A percentile compares a stretch with the other conserved stretches of the same genome.
These are phyloP conservation scores for Buteo buteo DNA, from an alignment of 2,113 vertebrate genomes.

Conservation along the genomic window DNA sequence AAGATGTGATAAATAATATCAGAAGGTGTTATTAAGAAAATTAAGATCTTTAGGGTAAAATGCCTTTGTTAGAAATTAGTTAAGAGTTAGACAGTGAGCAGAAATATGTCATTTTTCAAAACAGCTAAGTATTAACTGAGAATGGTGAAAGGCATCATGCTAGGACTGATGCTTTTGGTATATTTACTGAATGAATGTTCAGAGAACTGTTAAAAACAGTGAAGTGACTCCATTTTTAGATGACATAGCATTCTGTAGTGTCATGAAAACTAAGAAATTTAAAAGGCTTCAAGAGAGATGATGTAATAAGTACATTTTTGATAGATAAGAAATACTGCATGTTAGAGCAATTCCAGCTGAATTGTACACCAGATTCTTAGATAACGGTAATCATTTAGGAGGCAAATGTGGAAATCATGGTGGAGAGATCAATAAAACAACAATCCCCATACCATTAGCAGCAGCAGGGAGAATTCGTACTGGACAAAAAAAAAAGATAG, in stretches of 20 bases:
- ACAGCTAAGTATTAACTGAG: not conserved
- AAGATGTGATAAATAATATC: not conserved
- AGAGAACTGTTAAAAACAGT: not conserved
- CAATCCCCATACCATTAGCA: not conserved
- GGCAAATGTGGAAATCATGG: not conserved
- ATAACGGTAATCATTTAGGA: not conserved
- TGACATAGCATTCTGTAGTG: not conserved
- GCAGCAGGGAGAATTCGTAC: not conserved
- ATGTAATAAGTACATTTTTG: not conserved
- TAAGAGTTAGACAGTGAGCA: not conserved
- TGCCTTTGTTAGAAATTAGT: not conserved
- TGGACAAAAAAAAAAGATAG: not conserved
- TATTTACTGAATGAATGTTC: not conserved
- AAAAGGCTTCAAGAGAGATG: not conserved
- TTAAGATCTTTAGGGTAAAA: not conserved
- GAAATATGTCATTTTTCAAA: not conserved
- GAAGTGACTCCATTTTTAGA: not conserved
- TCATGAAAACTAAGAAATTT: not conserved
- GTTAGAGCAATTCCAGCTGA: slow-evolving; percentile 4
- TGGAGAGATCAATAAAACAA: not conserved
- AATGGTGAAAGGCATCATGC: not conserved
- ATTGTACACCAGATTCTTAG: not conserved
- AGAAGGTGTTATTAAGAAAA: not conserved
- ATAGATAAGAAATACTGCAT: not conserved
- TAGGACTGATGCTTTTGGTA: not conserved